These are phyloP conservation scores for Ennomos quercinarius DNA, from an alignment of 2,888 invertebrate species.

Conservation along the genomic window DNA sequence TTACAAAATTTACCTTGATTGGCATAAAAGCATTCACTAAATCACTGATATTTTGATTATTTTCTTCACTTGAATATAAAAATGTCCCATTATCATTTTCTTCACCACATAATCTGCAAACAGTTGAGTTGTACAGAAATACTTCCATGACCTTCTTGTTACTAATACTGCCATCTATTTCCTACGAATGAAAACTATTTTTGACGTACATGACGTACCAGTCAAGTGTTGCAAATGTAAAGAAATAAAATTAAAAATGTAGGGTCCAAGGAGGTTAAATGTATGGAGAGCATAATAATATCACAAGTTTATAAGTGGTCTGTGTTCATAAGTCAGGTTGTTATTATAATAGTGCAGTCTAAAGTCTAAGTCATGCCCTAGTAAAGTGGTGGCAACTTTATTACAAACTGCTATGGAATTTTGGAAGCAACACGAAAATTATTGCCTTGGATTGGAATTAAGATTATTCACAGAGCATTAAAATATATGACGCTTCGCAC, in stretches of 20 bases:
- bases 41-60: conserved; percentile 86
- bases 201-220: conserved; percentile 7
- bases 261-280: not conserved
- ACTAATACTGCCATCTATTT: conserved; percentile 73
- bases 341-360: no score
- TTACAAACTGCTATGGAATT: no score
- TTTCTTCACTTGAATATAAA: conserved; percentile 86
- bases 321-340: no score
- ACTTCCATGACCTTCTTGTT: conserved; percentile 72
- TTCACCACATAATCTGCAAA: conserved; percentile 92
- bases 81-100: conserved; percentile 89
- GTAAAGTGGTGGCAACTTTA: no score
- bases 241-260: conserved; percentile 2
- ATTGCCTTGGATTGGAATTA: no score
- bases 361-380: no score
- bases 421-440: no score
- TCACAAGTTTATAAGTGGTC: no score
- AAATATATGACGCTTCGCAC: no score
- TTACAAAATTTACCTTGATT: conserved; percentile 85
- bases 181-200: conserved; percentile 46
- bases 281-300: no score
- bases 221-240: no score
- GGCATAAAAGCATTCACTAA: conserved; percentile 91
- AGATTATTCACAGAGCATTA: no score
- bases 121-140: conserved; percentile 87